Percentiles rank a stretch among this genome's conserved stretches.
Conservation (phyloP, 2,797 vertebrate genomes). For the Eulemur albifrons region DNA sequence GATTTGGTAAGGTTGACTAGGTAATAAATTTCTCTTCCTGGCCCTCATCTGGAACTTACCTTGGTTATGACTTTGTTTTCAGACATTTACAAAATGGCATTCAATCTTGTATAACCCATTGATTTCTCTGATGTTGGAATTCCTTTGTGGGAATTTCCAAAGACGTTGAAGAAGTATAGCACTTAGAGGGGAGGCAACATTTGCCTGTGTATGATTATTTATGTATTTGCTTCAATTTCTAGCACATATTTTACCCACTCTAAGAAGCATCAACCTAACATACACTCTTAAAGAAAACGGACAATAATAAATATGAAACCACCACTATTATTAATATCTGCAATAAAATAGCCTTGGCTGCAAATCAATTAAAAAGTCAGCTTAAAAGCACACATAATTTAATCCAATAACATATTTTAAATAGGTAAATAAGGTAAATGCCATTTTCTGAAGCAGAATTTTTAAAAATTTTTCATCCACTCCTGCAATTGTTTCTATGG, state of each 20-base stretch:
- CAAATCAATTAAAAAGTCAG: background rate
- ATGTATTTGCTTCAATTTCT: background rate
- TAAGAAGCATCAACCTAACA: background rate
- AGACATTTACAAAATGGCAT: background rate
- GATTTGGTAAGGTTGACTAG: background rate
- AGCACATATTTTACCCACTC: background rate
- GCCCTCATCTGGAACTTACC: background rate
- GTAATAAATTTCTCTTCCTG: background rate
- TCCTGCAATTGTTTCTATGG: background rate
- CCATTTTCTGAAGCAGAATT: background rate
- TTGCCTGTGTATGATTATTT: background rate
- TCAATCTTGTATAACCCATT: background rate
- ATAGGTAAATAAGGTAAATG: background rate
- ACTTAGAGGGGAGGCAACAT: background rate
- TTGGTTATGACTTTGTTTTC: background rate
- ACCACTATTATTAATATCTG: background rate
- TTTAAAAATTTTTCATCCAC: background rate
- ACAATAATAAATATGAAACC: background rate
- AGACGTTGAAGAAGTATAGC: background rate
- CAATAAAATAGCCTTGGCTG: background rate
- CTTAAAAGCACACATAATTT: background rate
- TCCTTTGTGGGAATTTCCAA: background rate
- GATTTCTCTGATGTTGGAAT: background rate
- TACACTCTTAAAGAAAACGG: background rate
- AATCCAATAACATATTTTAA: background rate